These are phyloP conservation scores for Salvelinus alpinus DNA, from an alignment of 2,113 vertebrate genomes.

Conservation along the genomic window DNA sequence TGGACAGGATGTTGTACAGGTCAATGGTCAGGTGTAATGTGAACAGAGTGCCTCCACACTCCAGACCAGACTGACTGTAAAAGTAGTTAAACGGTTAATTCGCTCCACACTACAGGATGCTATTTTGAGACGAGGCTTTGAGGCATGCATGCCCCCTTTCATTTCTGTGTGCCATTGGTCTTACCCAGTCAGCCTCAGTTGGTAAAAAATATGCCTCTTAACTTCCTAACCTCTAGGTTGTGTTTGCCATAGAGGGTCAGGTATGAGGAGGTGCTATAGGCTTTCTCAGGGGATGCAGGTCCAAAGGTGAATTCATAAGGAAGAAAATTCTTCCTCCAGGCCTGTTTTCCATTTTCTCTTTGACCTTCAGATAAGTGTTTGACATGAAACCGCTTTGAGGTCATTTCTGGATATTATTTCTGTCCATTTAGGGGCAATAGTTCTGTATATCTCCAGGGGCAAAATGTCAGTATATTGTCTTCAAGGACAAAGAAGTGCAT, in stretches of 20 bases:
- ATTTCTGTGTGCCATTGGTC: slow-evolving; percentile 20
- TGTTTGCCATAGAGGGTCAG: slow-evolving; percentile 18
- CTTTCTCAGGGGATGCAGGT: neutral
- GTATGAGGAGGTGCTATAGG: neutral
- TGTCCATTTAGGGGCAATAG: too few species aligned
- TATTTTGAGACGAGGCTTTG: slow-evolving; percentile 25
- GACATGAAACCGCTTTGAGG: too few species aligned
- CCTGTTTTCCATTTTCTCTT: slow-evolving; percentile 15
- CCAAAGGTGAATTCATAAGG: slow-evolving; percentile 11
- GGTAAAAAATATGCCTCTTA: slow-evolving; percentile 17
- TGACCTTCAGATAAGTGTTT: neutral
- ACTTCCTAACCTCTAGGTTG: slow-evolving; percentile 23
- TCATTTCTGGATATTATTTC: too few species aligned
- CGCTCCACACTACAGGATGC: neutral
- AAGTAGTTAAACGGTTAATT: neutral
- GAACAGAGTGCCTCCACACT: slow-evolving; percentile 44
- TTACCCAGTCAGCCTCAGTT: neutral
- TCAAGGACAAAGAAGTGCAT: too few species aligned
- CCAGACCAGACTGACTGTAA: slow-evolving; percentile 32
- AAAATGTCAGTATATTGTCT: too few species aligned
- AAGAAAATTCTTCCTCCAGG: slow-evolving; percentile 29
- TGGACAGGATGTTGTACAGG: slow-evolving; percentile 56
- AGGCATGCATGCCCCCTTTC: slow-evolving; percentile 20
- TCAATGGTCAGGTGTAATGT: slow-evolving; percentile 58
- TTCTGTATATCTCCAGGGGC: too few species aligned